These are phyloP conservation scores for Premnoplex brunnescens DNA, from an alignment of 2,797 vertebrate genomes.

Conservation along the genomic window DNA sequence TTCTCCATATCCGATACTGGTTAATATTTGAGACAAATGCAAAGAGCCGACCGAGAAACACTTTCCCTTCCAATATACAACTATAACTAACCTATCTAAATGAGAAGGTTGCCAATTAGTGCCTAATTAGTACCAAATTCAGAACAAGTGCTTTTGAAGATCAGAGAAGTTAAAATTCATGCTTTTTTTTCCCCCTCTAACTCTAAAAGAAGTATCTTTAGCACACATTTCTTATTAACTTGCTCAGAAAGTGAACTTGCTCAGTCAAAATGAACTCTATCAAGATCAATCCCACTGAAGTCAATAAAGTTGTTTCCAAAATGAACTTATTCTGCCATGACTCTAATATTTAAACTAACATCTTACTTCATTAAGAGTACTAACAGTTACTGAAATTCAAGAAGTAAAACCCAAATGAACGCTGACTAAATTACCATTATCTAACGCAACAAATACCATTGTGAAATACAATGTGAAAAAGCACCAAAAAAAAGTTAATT, in stretches of 20 bases:
- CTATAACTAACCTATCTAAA: not conserved
- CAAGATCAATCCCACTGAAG: not conserved
- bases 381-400: conserved; percentile 39
- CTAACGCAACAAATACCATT: conserved; percentile 4
- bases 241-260: not conserved
- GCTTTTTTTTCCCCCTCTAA: not conserved
- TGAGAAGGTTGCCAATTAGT: not conserved
- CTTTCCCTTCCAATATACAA: not conserved
- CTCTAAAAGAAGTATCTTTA: not conserved
- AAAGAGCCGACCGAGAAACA: not conserved
- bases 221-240: not conserved
- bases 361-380: conserved; percentile 10
- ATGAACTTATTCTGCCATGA: not conserved
- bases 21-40: not conserved
- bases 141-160: not conserved
- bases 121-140: not conserved
- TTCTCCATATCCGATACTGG: fast-evolving
- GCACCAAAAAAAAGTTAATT: not conserved
- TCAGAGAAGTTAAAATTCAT: not conserved
- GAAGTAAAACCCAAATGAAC: not conserved
- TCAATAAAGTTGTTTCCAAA: not conserved
- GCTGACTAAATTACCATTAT: not conserved
- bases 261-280: not conserved
- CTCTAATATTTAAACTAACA: conserved; percentile 21
- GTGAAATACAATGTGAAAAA: not conserved